These are phyloP conservation scores for Machimus rusticus DNA, from an alignment of 2,888 invertebrate genomes.

Conservation along the genomic window DNA sequence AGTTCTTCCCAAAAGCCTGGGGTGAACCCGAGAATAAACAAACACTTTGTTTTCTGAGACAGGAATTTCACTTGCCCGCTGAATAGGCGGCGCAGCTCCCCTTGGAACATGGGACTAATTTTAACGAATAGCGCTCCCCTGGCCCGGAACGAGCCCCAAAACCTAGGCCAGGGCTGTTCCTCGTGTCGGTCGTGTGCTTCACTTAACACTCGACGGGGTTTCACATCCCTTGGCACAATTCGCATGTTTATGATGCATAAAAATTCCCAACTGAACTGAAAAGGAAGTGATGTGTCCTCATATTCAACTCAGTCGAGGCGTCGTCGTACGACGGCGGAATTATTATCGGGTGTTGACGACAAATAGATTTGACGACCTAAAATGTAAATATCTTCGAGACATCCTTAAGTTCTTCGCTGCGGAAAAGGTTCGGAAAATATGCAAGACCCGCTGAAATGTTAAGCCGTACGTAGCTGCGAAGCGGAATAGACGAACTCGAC, in stretches of 20 bases:
- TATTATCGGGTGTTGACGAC: conserved; percentile 36
- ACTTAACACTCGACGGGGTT: conserved; percentile 13
- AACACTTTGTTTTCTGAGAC: conserved; percentile 32
- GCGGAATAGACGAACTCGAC: background rate
- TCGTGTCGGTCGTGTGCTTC: background rate
- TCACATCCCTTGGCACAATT: conserved; percentile 38
- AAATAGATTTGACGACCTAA: conserved; percentile 26
- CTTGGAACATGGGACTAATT: conserved; percentile 17
- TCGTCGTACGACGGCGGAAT: background rate
- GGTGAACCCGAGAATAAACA: conserved; percentile 23
- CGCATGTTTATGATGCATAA: conserved; percentile 36
- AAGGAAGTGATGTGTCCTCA: conserved; percentile 15
- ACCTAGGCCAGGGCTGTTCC: background rate
- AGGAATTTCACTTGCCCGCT: conserved; percentile 5
- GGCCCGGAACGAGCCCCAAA: background rate
- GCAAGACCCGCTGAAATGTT: background rate
- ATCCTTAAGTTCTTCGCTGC: background rate
- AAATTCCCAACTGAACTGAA: conserved; percentile 15
- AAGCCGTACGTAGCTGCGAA: background rate
- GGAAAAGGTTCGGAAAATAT: background rate
- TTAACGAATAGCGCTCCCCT: background rate
- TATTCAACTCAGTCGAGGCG: background rate
- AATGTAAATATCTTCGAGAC: conserved; percentile 4
- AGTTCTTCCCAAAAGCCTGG: conserved; percentile 4
- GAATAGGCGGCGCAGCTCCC: background rate